Percentiles rank a stretch among this genome's conserved stretches.
Evolutionary conservation across 2,797 vertebrate genomes (phyloP).

Genomic region (Onychomys leucogaster): DNA sequence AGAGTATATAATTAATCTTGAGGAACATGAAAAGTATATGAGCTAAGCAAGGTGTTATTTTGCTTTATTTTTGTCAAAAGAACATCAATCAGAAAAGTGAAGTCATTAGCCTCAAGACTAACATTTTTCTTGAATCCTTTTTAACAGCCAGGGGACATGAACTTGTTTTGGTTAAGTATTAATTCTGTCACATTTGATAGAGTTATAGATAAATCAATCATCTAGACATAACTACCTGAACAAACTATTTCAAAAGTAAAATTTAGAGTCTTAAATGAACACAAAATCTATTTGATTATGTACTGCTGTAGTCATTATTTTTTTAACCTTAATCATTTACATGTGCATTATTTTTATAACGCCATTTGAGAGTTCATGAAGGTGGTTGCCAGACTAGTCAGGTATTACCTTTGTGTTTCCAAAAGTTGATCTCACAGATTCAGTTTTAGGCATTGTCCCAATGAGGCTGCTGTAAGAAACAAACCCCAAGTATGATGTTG

Average conservation of each 20-base stretch:
- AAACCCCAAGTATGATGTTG: not conserved
- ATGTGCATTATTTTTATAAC: slow-evolving; percentile 34
- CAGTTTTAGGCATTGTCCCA: not conserved
- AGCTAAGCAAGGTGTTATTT: slow-evolving; percentile 39
- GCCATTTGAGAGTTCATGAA: not conserved
- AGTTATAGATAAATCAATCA: slow-evolving; percentile 55
- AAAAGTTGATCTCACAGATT: not conserved
- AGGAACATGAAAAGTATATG: slow-evolving; percentile 36
- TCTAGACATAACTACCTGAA: slow-evolving; percentile 33
- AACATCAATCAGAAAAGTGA: slow-evolving; percentile 65
- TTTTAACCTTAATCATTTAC: slow-evolving; percentile 34
- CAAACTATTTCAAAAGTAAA: slow-evolving; percentile 62
- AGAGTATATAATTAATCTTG: slow-evolving; percentile 70
- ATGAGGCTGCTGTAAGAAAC: not conserved
- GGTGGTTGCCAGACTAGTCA: not conserved
- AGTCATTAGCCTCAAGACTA: slow-evolving; percentile 63
- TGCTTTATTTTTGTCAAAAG: slow-evolving; percentile 62
- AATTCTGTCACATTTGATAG: slow-evolving; percentile 59
- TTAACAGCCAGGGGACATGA: slow-evolving; percentile 43
- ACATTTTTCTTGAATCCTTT: slow-evolving; percentile 63
- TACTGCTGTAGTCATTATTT: not conserved
- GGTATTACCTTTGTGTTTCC: not conserved
- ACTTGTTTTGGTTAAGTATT: slow-evolving; percentile 70
- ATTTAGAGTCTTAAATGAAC: not conserved
- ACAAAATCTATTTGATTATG: slow-evolving; percentile 16